Evolutionary conservation across 2,797 vertebrate genomes (phyloP).

Genomic region (Cottoperca gobio): DNA sequence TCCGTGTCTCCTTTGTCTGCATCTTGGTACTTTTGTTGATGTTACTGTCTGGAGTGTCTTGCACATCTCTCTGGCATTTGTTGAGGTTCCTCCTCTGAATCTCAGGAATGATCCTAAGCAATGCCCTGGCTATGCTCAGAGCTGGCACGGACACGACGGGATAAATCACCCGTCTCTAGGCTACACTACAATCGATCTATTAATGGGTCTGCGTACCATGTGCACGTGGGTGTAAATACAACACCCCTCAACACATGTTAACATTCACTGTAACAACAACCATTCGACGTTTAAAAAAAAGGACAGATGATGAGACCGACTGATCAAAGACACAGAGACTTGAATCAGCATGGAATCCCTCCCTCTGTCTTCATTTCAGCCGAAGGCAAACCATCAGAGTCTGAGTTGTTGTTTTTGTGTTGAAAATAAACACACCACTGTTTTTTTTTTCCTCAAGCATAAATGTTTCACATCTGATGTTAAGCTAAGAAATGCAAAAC

Average conservation of each 20-base stretch:
- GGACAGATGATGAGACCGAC: constrained; percentile 7
- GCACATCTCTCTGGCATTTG: constrained; percentile 56
- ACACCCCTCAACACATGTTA: constrained; percentile 32
- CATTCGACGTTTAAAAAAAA: neutral
- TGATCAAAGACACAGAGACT: constrained; percentile 34
- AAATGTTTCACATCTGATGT: constrained; percentile 45
- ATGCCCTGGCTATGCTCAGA: constrained; percentile 35
- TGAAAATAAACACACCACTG: constrained; percentile 28
- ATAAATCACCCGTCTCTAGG: constrained; percentile 61
- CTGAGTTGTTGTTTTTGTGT: constrained; percentile 11
- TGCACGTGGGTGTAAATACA: constrained; percentile 39
- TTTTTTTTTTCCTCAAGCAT: constrained; percentile 38
- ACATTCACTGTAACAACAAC: constrained; percentile 25
- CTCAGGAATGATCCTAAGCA: constrained; percentile 64
- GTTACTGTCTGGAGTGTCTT: constrained; percentile 59
- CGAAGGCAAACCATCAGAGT: neutral
- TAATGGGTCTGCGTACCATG: constrained; percentile 30
- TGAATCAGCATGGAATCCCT: constrained; percentile 3
- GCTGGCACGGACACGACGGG: constrained; percentile 39
- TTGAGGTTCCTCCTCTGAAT: constrained; percentile 55
- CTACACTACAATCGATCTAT: constrained; percentile 38
- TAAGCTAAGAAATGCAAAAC: constrained; percentile 30
- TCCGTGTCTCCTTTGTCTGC: constrained; percentile 25
- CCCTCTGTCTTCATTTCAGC: constrained; percentile 19
- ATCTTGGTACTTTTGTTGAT: constrained; percentile 58